Evolutionary conservation across 2,113 vertebrate species (phyloP), one percentile per base, ranked within the genome.

Genomic region (Cnemophilus loriae): DNA sequence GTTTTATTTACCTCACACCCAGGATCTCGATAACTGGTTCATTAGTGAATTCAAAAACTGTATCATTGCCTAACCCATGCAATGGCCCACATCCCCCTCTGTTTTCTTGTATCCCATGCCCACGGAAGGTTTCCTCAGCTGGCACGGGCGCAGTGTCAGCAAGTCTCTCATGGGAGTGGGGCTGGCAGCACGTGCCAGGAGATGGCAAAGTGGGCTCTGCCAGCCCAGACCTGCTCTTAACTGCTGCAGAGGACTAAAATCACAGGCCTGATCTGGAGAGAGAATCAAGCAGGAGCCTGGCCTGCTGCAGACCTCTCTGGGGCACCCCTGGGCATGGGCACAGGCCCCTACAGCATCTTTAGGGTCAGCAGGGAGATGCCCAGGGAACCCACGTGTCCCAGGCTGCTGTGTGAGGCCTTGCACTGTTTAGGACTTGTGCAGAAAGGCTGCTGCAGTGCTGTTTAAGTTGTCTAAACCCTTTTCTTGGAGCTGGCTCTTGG

Each of bases 131-230:
- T 53, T 79, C 32, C 28, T 46, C 13, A 22, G 28, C 22, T 39
- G 3, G 0, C 0, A 3, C 4, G 4, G 28, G 68, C 81, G 52
- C 49, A 33, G n/a, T 42, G 46, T 11, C 63, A 9, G 46, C 0
- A 0, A 6, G 50, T 19, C 41, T 18, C 1, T 20, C 11, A 0
- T 23, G 42, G 71, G 15, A 35, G 8, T 0, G 22, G 22, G 50
- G 19, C 46, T 49, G 49, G 17, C 13, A 13, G 56, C 21, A 4
- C 22, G 0, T 23, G 5, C 20, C 30, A 46, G 56, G 47, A 59
- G 37, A 16, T 2, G 19, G 27, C 39, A 13, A 30, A n/a, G 32
- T 2, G 21, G 33, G 28, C 13, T 68, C 39, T 80, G 53, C 46
- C 11, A 26, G 19, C 42, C 30, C 26, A 3, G 15, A 20, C 41